Evolutionary conservation across 2,113 vertebrate genomes (phyloP), one percentile per base, ranked within the genome.

Genomic region (Thermophis baileyi): DNA sequence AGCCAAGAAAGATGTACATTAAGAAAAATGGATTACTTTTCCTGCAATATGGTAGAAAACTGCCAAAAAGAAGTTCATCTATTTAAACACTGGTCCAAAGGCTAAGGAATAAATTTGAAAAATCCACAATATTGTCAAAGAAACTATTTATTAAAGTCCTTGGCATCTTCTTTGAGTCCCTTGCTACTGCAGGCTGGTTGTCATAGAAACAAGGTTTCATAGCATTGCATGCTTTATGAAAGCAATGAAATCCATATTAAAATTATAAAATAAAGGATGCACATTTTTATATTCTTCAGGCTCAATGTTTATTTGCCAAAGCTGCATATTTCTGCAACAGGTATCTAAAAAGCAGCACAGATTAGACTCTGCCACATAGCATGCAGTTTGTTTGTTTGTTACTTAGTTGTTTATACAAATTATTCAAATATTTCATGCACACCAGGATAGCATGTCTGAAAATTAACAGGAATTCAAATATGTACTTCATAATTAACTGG

Each of bases 201-300:
- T 87, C 96, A 97, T 97, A 91, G 97, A 96, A 97, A 97, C 96
- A 0, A 94, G 50, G 90, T 94, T 96, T 87, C 91, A 92, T 94
- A 96, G 95, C 93, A 93, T 96, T 96, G 93, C 81, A 87, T 53
- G 93, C 94, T 95, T 96, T 96, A 96, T 94, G 91, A 91, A 94
- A 92, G 93, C 51, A 93, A 94, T 93, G 94, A 95, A 94, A 91
- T 88, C 91, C 92, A 93, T 89, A 95, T 96, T 95, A 85, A 91
- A 88, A 94, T 51, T 3, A 87, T 9, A 63, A 95, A 93, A 47
- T 90, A 53, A 49, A 85, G 91, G 50, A 30, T 92, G 47, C 50
- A 46, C 47, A 90, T 92, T 93, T 54, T 87, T 57, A 22, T 95
- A 94, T 95, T 93, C 40, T 94, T 94, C 92, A 94, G 94, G 0